A percentile compares a stretch with the other conserved stretches of the same genome.
Evolutionary conservation across 1,140 invertebrate genomes (phyloP).

Genomic region (Procambarus virginalis): DNA sequence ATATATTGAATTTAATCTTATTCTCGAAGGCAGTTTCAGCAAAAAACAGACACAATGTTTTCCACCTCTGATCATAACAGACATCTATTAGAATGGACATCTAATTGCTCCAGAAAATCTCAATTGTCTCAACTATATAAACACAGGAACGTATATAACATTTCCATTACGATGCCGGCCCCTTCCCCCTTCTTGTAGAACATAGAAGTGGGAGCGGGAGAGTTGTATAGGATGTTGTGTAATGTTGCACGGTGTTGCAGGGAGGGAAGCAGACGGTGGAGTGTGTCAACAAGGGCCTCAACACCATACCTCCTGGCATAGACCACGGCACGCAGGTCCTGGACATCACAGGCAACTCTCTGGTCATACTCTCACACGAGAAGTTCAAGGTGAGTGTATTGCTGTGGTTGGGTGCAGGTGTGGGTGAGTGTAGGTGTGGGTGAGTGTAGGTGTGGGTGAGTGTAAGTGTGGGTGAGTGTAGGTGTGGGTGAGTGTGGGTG

Average conservation of each 20-base stretch:
- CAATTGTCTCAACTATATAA: too few relatives aligned
- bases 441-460: not conserved
- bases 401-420: not conserved
- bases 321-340: slow-evolving; percentile 92
- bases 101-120: too few relatives aligned
- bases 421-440: not conserved
- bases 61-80: too few relatives aligned
- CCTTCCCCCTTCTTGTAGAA: too few relatives aligned
- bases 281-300: slow-evolving; percentile 86
- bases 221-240: not conserved
- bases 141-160: too few relatives aligned
- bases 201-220: too few relatives aligned
- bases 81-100: too few relatives aligned
- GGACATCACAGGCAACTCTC: slow-evolving; percentile 89
- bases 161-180: too few relatives aligned
- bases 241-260: slow-evolving; percentile 73
- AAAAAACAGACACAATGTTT: too few relatives aligned
- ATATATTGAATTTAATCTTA: too few relatives aligned
- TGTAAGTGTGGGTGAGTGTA: not conserved
- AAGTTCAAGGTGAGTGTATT: slow-evolving; percentile 78
- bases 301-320: slow-evolving; percentile 86
- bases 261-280: slow-evolving; percentile 92
- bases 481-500: not conserved
- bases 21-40: too few relatives aligned
- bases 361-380: slow-evolving; percentile 86